Base-by-base conservation (phyloP, 2,888 invertebrate genomes). In the Napeogenes sylphis region DNA sequence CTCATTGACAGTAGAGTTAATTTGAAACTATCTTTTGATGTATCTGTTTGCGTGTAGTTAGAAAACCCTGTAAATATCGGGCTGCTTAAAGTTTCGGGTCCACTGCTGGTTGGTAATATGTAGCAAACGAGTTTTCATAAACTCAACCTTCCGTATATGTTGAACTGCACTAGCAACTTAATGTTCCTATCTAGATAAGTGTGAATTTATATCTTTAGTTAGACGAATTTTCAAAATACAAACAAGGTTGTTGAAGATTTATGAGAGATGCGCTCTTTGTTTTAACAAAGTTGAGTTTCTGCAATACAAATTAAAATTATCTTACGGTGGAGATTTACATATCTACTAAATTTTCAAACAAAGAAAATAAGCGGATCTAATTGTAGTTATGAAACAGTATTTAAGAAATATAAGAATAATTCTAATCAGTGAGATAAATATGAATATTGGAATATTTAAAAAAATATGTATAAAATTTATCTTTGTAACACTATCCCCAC, bases 11-110 rank as follows among this genome's bases (percentile, higher is more conserved):
- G 75, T 76, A 51, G 82, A 80, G 84, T 86, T 83, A 83, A 85
- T 83, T 87, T 84, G 80, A 83, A 85, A 87, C 83, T 87, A 81
- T 84, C 84, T 89, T 88, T 87, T 88, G 87, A 88, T 88, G 81
- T 88, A 87, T 85, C 80, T 86, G 85, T 87, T 89, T 87, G 85
- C 84, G 81, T 79, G 76, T 78, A 85, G 81, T 86, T 80, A 72
- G 75, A 77, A 76, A 51, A 77, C 80, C 81, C 81, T 85, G 81
- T 84, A 84, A 88, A 85, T 83, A 85, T 82, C 21, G 21, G 21
- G 73, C 75, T 74, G 74, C 73, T 77, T 74, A 85, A 87, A 76
- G 86, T 88, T 86, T 74, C 58, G 80, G 82, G 84, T 81, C 80
- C 59, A 47, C 55, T 61, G 56, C 65, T 56, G 53, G 5, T 58